Evolutionary conservation across 1,140 invertebrate species (phyloP).

Genomic region (Scaptodrosophila lebanonensis): DNA sequence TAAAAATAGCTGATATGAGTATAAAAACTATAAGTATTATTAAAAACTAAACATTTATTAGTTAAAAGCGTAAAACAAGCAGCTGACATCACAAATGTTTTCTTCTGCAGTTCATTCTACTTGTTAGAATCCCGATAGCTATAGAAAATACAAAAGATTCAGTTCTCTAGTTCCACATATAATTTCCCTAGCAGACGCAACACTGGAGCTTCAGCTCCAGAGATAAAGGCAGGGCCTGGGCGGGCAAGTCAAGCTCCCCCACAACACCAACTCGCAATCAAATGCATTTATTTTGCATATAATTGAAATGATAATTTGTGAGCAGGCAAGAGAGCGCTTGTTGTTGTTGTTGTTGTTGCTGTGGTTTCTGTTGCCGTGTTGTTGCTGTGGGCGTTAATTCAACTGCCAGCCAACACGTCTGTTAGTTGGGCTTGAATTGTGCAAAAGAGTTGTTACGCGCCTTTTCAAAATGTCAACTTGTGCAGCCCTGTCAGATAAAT

Average conservation of each 20-base stretch:
- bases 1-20: too few species aligned
- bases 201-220: too few species aligned
- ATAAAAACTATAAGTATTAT: too few species aligned
- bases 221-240: too few species aligned
- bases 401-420: background rate
- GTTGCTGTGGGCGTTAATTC: conserved; percentile 49
- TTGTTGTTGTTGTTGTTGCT: background rate
- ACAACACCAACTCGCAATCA: conserved; percentile 47
- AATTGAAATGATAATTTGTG: conserved; percentile 75
- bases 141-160: too few species aligned
- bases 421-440: too few species aligned
- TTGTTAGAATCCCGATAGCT: too few species aligned
- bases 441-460: conserved; percentile 14
- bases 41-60: too few species aligned
- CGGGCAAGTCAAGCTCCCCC: background rate
- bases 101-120: too few species aligned
- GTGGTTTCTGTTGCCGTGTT: conserved; percentile 3
- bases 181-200: conserved; percentile 15
- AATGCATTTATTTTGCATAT: conserved; percentile 75
- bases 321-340: conserved; percentile 50
- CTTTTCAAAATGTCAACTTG: conserved; percentile 70
- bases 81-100: too few species aligned
- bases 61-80: too few species aligned
- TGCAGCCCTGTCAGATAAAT: conserved; percentile 73
- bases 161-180: too few species aligned